Conservation (phyloP, 2,797 vertebrate genomes). For the Anguilla marmorata region DNA sequence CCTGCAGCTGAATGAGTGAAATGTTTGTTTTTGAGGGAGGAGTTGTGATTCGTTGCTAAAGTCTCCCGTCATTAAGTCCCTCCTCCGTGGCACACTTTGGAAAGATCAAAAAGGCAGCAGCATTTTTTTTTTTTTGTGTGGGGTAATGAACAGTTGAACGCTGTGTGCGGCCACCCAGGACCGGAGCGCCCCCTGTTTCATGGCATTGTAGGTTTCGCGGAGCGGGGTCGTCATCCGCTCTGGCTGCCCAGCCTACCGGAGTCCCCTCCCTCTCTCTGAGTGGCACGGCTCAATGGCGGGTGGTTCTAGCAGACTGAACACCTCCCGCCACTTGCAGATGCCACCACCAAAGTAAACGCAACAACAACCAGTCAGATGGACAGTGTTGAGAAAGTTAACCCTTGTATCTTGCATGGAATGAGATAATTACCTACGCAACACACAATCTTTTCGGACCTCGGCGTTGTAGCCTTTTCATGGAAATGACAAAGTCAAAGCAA, state of each 20-base stretch:
- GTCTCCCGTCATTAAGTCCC: conserved; percentile 1
- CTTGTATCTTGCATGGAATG: not conserved
- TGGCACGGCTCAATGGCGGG: not conserved
- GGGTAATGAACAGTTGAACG: not conserved
- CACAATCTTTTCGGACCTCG: not conserved
- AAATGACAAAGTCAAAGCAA: conserved; percentile 3
- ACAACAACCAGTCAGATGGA: not conserved
- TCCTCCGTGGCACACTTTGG: not conserved
- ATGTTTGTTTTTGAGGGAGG: conserved; percentile 22
- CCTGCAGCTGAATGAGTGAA: not conserved
- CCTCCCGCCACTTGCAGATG: not conserved
- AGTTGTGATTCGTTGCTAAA: not conserved
- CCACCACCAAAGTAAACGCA: not conserved
- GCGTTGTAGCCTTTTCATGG: not conserved
- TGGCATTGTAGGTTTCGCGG: not conserved
- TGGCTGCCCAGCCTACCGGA: not conserved
- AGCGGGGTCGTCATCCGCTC: not conserved
- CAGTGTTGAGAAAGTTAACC: not conserved
- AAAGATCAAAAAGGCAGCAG: not conserved
- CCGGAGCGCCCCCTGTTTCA: not conserved
- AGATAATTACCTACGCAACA: not conserved
- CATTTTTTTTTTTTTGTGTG: not conserved
- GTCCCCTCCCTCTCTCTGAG: not conserved
- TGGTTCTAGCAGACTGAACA: conserved; percentile 6
- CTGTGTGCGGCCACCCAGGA: conserved; percentile 5